phyloP scores from a whole-genome alignment of 2,113 vertebrate species.

The Carollia perspicillata region DNA sequence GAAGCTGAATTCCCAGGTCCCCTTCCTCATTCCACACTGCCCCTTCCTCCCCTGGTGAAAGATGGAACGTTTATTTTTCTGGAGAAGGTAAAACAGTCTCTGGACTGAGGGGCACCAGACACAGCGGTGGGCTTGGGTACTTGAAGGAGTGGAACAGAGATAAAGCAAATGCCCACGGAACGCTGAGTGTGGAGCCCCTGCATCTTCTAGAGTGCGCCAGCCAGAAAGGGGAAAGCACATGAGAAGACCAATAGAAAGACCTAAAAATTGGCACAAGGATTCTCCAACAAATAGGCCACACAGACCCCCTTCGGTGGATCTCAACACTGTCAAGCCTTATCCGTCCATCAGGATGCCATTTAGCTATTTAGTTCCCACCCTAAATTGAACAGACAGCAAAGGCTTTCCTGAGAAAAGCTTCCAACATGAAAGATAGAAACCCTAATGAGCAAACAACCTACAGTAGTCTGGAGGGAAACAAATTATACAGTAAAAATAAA shows the following conservation, averaged over 20 bases:
- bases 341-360: background rate
- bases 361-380: background rate
- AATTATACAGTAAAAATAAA: background rate
- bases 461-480: background rate
- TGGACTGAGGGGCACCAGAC: background rate
- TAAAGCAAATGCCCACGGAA: background rate
- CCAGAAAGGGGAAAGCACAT: too few relatives aligned
- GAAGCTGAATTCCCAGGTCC: background rate
- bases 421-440: background rate
- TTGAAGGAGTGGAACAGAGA: background rate
- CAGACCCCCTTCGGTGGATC: background rate
- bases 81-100: background rate
- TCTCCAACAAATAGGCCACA: background rate
- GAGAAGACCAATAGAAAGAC: background rate
- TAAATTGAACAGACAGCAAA: background rate
- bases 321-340: background rate
- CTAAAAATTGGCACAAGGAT: background rate
- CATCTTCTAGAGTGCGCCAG: background rate
- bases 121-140: background rate
- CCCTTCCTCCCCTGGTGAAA: background rate
- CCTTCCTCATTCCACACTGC: background rate
- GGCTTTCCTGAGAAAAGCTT: background rate
- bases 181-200: fast-evolving
- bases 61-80: background rate
- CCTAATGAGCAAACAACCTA: background rate